Evolutionary conservation across 2,888 invertebrate species (phyloP), one percentile per base, ranked within the genome.

Genomic region (Scaptomyza parva): DNA sequence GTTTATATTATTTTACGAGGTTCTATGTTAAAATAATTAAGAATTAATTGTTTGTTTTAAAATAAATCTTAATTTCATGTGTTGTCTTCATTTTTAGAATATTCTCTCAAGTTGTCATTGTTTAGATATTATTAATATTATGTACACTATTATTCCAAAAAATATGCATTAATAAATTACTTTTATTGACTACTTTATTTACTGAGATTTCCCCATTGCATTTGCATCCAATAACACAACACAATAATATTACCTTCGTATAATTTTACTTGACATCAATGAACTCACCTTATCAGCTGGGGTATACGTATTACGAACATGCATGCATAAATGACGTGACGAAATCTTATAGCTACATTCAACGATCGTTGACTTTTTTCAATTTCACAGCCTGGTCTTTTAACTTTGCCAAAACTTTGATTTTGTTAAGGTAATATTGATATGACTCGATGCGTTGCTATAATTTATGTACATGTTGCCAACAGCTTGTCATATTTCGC

Each of bases 221-320:
- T 7, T 22, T 30, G 12, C 30, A 30, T 26, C 8, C 26, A 4
- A 30, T 30, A 4, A 30, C n/a, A n/a, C 26, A 58, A 35, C 18
- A 8, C 26, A 28, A 52, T 28, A 43, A 43, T 43, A 12, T 9
- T 26, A 51, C 3, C 9, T 44, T n/a, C 14, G 39, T 39, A 7
- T 18, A 12, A 11, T 44, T 57, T 26, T 17, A 6, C 22, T 18
- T 63, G 64, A 43, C 76, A 59, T 59, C 58, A 70, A 40, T 70
- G 76, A 75, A 75, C 72, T 35, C 41, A 17, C 8, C 41, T 76
- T 73, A 73, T 73, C 72, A 57, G 44, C 22, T 8, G 18, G 35
- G 12, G 1, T 45, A 3, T 14, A 35, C 18, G 18, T 18, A 9
- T 47, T 47, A 47, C 45, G 18, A 12, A 43, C 37, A 17, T 35